A percentile compares a stretch with the other conserved stretches of the same genome.
phyloP scores from a whole-genome alignment of 1,140 invertebrate species.

The Lordiphosa clarofinis region DNA sequence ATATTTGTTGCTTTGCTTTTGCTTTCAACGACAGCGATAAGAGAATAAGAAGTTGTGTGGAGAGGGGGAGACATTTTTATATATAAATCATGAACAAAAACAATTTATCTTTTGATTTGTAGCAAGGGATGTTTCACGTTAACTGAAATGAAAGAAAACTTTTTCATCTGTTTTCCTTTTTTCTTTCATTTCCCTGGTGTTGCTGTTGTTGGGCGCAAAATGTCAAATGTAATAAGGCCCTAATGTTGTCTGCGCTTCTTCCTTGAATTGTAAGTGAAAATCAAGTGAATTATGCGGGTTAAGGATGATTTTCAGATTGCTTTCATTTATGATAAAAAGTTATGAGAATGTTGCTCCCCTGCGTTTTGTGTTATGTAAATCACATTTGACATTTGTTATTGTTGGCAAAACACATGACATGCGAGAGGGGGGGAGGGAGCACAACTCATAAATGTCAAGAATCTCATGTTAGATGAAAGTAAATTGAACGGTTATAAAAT shows the following conservation, averaged over 20 bases:
- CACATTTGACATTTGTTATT: conserved; percentile 57
- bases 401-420: conserved; percentile 18
- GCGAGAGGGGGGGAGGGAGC: neutral
- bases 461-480: conserved; percentile 36
- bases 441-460: conserved; percentile 58
- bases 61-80: conserved; percentile 45
- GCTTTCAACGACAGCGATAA: conserved; percentile 45
- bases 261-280: conserved; percentile 45
- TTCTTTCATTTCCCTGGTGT: conserved; percentile 16
- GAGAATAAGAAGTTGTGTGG: conserved; percentile 25
- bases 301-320: conserved; percentile 46
- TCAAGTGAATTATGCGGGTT: conserved; percentile 53
- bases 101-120: conserved; percentile 77
- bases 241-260: conserved; percentile 38
- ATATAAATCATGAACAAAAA: conserved; percentile 76
- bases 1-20: conserved; percentile 56
- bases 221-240: conserved; percentile 75
- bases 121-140: conserved; percentile 47
- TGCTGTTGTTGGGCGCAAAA: conserved; percentile 43
- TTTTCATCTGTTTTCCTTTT: conserved; percentile 39
- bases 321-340: conserved; percentile 47
- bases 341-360: conserved; percentile 17
- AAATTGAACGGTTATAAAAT: conserved; percentile 41
- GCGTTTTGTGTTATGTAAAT: conserved; percentile 46
- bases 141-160: conserved; percentile 41